A percentile compares a stretch with the other conserved stretches of the same genome.
Evolutionary conservation across 2,113 vertebrate genomes (phyloP).

Genomic region (Tychaedon coryphoeus): DNA sequence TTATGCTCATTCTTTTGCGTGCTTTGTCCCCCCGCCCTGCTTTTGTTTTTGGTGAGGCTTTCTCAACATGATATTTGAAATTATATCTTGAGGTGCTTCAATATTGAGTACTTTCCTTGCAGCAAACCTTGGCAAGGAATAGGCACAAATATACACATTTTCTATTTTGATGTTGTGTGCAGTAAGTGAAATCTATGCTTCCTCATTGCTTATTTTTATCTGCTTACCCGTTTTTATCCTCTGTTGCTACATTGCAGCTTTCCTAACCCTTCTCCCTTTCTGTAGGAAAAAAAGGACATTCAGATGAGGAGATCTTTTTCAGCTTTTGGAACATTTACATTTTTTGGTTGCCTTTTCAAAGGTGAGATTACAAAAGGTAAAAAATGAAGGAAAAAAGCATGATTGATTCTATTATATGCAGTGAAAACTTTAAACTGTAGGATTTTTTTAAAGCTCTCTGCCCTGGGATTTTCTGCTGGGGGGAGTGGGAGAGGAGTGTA

Average conservation of each 20-base stretch:
- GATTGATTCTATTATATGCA: neutral
- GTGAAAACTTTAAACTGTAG: neutral
- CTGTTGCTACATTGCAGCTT: neutral
- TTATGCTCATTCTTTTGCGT: neutral
- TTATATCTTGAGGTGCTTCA: neutral
- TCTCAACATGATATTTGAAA: neutral
- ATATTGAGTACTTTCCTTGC: neutral
- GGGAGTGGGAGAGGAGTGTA: neutral
- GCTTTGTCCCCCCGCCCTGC: neutral
- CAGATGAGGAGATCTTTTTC: neutral
- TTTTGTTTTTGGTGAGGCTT: neutral
- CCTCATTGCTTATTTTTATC: conserved; percentile 26
- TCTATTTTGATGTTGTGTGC: neutral
- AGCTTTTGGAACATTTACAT: neutral
- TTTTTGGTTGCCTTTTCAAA: neutral
- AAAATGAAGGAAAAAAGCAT: neutral
- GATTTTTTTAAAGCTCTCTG: neutral
- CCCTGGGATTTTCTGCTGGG: neutral
- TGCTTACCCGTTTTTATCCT: neutral
- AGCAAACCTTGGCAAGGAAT: neutral
- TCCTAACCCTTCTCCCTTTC: neutral
- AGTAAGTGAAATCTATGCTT: neutral
- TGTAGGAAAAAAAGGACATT: neutral
- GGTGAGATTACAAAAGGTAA: neutral
- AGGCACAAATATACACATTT: neutral